Evolutionary conservation across 2,113 vertebrate genomes (phyloP).

Genomic region (Macaca nemestrina): DNA sequence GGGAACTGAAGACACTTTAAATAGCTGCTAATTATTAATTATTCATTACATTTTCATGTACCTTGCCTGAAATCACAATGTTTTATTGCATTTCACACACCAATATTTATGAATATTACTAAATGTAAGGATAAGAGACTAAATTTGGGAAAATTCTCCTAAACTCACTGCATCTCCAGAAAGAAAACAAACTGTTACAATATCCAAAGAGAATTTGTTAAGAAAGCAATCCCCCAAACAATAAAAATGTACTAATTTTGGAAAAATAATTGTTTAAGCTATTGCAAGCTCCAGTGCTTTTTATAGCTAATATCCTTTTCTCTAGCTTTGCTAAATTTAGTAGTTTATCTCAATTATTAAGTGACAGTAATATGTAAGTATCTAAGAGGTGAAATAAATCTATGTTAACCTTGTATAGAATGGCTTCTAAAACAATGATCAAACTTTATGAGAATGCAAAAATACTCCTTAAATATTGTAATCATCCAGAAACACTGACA

Average conservation of each 20-base stretch:
- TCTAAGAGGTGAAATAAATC: slow-evolving; percentile 70
- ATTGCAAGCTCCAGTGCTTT: slow-evolving; percentile 62
- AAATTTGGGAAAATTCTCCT: not conserved
- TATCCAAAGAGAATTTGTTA: slow-evolving; percentile 41
- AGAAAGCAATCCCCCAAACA: slow-evolving; percentile 54
- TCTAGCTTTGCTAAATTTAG: slow-evolving; percentile 64
- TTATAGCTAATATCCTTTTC: slow-evolving; percentile 47
- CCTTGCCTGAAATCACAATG: not conserved
- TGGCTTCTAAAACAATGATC: slow-evolving; percentile 38
- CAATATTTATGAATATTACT: not conserved
- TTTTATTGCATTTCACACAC: not conserved
- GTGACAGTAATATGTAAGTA: slow-evolving; percentile 58
- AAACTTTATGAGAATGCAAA: slow-evolving; percentile 61
- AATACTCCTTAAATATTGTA: slow-evolving; percentile 60
- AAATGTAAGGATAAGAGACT: not conserved
- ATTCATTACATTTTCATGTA: not conserved
- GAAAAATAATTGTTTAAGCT: slow-evolving; percentile 74
- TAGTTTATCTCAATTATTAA: slow-evolving; percentile 81
- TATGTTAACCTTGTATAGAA: slow-evolving; percentile 67
- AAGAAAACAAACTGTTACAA: slow-evolving; percentile 27
- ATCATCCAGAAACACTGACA: slow-evolving; percentile 60
- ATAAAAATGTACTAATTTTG: slow-evolving; percentile 67
- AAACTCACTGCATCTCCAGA: not conserved
- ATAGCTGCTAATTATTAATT: not conserved
- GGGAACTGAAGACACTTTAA: not conserved